These are phyloP conservation scores for Hippopotamus amphibius DNA, from an alignment of 2,113 vertebrate genomes.

Conservation along the genomic window DNA sequence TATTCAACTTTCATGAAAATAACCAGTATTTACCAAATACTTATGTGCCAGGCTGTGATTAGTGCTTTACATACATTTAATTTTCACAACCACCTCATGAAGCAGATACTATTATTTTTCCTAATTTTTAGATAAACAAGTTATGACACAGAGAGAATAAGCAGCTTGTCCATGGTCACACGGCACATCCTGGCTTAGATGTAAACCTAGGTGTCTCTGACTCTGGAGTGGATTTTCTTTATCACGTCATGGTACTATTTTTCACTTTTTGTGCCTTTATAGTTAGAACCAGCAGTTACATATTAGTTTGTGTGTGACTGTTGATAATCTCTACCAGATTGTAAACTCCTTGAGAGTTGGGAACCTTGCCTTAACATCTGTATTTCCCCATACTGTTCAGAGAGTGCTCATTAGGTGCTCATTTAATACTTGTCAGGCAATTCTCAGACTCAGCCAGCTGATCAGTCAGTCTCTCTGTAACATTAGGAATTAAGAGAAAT, in stretches of 20 bases:
- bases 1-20: not conserved
- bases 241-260: not conserved
- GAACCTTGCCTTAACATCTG: not conserved
- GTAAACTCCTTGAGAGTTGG: not conserved
- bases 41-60: not conserved
- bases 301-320: not conserved
- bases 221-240: not conserved
- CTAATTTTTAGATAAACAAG: not conserved
- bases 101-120: not conserved
- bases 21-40: not conserved
- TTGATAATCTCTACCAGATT: not conserved
- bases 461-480: not conserved
- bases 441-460: not conserved
- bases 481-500: not conserved
- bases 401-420: not conserved
- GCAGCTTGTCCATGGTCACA: too few species aligned
- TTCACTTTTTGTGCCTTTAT: not conserved
- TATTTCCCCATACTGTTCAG: not conserved
- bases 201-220: not conserved
- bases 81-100: not conserved
- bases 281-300: not conserved
- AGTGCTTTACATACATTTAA: not conserved
- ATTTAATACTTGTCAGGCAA: not conserved
- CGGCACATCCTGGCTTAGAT: not conserved
- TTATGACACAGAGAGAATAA: not conserved